phyloP scores from a whole-genome alignment of 1,140 invertebrate species.

The Drosophila teissieri region DNA sequence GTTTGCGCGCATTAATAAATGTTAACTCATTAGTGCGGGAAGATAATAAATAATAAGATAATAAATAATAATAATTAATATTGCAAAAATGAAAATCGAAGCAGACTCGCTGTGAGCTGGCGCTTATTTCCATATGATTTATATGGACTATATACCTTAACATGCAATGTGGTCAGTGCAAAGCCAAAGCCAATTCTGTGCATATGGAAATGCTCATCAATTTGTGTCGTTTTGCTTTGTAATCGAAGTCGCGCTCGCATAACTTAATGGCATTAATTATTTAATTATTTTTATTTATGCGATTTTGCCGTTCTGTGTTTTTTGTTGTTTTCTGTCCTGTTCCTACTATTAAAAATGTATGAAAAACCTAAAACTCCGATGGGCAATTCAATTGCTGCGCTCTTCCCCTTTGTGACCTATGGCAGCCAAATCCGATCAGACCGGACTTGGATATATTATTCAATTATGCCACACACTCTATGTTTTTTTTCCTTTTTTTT shows the following conservation, averaged over 20 bases:
- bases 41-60: conserved; percentile 69
- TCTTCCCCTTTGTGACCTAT: conserved; percentile 18
- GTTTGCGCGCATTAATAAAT: conserved; percentile 66
- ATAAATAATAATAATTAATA: conserved; percentile 69
- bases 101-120: conserved; percentile 24
- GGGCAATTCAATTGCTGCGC: conserved; percentile 32
- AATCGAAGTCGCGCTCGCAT: conserved; percentile 55
- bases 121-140: conserved; percentile 75
- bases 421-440: conserved; percentile 29
- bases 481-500: conserved; percentile 2
- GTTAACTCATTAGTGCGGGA: conserved; percentile 69
- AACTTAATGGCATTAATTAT: conserved; percentile 80
- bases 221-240: conserved; percentile 29
- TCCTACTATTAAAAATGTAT: conserved; percentile 36
- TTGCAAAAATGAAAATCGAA: conserved; percentile 49
- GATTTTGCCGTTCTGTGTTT: conserved; percentile 32
- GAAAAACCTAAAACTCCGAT: conserved; percentile 34
- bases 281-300: conserved; percentile 82
- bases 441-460: conserved; percentile 62
- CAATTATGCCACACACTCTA: conserved; percentile 59
- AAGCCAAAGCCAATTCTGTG: conserved; percentile 10
- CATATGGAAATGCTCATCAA: conserved; percentile 27
- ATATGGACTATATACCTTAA: conserved; percentile 50
- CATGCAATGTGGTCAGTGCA: neutral
- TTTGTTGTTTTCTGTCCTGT: conserved; percentile 29